A percentile compares a stretch with the other conserved stretches of the same genome.
These are phyloP conservation scores for Amphiura filiformis DNA, from an alignment of 35 echinoderm and acorn worm genomes.

Conservation along the genomic window DNA sequence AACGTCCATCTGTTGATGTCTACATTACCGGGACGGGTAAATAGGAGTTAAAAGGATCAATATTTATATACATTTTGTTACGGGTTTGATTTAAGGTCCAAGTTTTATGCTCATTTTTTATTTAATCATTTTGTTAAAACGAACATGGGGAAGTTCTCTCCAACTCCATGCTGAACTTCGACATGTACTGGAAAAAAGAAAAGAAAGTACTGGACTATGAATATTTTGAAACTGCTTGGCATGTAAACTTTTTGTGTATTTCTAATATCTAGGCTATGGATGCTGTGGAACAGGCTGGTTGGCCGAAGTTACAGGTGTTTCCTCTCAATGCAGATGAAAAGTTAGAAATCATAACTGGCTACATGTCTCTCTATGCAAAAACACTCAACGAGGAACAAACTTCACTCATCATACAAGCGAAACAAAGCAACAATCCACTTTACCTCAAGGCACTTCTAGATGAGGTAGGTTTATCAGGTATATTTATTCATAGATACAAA, in stretches of 20 bases:
- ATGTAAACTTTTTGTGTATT: too few species aligned
- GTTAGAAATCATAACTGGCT: constrained; percentile 67
- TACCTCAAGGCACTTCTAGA: constrained; percentile 87
- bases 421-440: constrained; percentile 80
- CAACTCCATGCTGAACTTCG: too few species aligned
- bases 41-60: too few species aligned
- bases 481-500: too few species aligned
- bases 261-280: constrained; percentile 64
- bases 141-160: too few species aligned
- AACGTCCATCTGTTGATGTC: constrained; percentile 74
- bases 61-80: too few species aligned
- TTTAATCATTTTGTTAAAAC: too few species aligned
- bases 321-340: constrained; percentile 62
- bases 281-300: constrained; percentile 31
- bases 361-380: constrained; percentile 85
- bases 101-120: too few species aligned
- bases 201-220: too few species aligned
- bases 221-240: too few species aligned
- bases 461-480: constrained; percentile 89
- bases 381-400: constrained; percentile 73
- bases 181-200: too few species aligned
- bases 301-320: constrained; percentile 66
- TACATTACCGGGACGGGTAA: constrained; percentile 73
- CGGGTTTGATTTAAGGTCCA: too few species aligned
- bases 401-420: constrained; percentile 58